Evolutionary conservation across 2,113 vertebrate species (phyloP).

Genomic region (Rallus limicola): DNA sequence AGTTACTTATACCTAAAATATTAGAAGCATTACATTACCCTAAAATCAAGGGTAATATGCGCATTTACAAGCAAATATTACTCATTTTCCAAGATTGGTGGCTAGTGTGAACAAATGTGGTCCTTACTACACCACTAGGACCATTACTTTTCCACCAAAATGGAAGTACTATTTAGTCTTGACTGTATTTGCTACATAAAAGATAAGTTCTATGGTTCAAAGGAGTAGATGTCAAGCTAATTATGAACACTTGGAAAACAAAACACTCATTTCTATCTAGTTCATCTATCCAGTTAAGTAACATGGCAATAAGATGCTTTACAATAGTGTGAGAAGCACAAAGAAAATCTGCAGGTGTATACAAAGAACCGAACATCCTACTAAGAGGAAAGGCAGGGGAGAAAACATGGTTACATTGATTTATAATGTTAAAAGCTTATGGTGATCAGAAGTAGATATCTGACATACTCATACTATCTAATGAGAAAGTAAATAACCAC

Average conservation of each 20-base stretch:
- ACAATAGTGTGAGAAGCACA: background rate
- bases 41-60: background rate
- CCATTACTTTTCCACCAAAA: background rate
- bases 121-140: background rate
- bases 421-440: background rate
- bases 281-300: background rate
- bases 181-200: background rate
- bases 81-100: background rate
- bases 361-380: background rate
- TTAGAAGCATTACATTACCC: background rate
- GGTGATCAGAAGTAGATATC: background rate
- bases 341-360: background rate
- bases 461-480: background rate
- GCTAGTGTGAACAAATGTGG: background rate
- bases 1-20: background rate
- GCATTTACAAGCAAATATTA: background rate
- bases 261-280: background rate
- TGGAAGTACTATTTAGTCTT: background rate
- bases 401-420: background rate
- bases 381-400: background rate
- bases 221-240: background rate
- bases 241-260: background rate
- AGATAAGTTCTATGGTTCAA: background rate
- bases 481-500: background rate
- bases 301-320: background rate